Evolutionary conservation across 2,797 vertebrate genomes (phyloP).

Genomic region (Melanotaenia trifasciata): DNA sequence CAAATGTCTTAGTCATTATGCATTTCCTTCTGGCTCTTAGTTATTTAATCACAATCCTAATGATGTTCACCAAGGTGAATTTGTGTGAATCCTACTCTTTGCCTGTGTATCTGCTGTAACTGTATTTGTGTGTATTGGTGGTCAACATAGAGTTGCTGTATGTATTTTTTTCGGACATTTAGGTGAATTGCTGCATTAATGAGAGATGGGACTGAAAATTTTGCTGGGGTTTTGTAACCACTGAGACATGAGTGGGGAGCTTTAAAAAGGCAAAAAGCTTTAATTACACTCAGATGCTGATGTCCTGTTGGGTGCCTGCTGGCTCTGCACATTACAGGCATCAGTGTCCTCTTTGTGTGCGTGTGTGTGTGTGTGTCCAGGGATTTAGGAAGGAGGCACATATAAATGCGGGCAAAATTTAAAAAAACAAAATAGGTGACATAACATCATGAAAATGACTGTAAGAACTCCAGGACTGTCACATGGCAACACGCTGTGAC

Average conservation of each 20-base stretch:
- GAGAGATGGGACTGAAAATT: conserved; percentile 17
- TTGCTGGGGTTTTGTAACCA: conserved; percentile 20
- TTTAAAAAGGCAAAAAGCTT: conserved; percentile 66
- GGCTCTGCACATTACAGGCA: conserved; percentile 64
- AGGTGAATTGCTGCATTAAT: conserved; percentile 22
- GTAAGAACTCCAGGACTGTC: conserved; percentile 38
- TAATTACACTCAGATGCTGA: conserved; percentile 70
- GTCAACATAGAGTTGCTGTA: conserved; percentile 1
- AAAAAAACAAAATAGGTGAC: conserved; percentile 19
- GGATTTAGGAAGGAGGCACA: conserved; percentile 27
- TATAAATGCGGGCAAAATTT: background rate
- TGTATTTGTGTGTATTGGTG: conserved; percentile 3
- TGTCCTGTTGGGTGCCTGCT: conserved; percentile 60
- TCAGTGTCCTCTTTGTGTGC: conserved; percentile 41
- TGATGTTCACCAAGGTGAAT: conserved; percentile 34
- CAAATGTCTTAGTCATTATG: conserved; percentile 65
- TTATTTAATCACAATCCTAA: conserved; percentile 60
- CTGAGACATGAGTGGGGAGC: conserved; percentile 15
- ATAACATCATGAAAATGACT: conserved; percentile 31
- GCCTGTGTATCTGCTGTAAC: background rate
- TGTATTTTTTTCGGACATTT: conserved; percentile 17
- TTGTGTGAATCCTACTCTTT: conserved; percentile 1
- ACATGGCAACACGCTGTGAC: conserved; percentile 27
- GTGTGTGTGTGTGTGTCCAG: conserved; percentile 9
- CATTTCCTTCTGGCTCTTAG: conserved; percentile 36